These are phyloP conservation scores for Hippasteria phrygiana DNA, from an alignment of 53 echinoderm and acorn worm genomes.

Conservation along the genomic window DNA sequence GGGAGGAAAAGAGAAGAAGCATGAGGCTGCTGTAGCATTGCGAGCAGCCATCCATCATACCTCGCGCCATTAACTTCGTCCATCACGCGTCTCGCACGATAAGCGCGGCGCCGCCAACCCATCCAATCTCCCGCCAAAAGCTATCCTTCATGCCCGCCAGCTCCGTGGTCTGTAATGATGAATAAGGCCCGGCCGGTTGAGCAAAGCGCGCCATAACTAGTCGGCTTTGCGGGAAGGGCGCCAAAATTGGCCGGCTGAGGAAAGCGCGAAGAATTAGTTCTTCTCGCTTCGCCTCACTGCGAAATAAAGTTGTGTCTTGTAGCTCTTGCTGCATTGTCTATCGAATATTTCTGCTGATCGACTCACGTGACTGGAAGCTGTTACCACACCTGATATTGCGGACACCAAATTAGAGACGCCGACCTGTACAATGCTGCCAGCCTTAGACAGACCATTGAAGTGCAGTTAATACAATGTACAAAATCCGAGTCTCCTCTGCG, in stretches of 20 bases:
- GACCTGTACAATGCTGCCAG: too few relatives aligned
- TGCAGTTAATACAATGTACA: too few relatives aligned
- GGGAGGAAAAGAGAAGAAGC: neutral
- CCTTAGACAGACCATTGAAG: too few relatives aligned
- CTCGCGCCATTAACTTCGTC: slow-evolving; percentile 64
- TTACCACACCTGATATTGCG: neutral
- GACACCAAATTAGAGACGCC: too few relatives aligned
- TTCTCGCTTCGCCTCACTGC: neutral
- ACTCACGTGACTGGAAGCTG: too few relatives aligned
- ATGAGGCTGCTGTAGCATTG: slow-evolving; percentile 51
- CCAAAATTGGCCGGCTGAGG: neutral
- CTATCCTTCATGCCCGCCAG: slow-evolving; percentile 63
- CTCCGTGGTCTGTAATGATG: neutral
- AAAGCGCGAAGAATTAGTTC: slow-evolving; percentile 19
- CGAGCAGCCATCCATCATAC: slow-evolving; percentile 57
- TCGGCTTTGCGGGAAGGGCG: slow-evolving; percentile 12
- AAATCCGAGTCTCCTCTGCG: too few relatives aligned
- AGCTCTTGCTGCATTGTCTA: neutral
- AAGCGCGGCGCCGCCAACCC: slow-evolving; percentile 62
- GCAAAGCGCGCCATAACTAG: neutral
- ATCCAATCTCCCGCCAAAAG: slow-evolving; percentile 65
- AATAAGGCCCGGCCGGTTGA: neutral
- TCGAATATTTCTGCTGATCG: neutral
- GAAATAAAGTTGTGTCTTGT: neutral
- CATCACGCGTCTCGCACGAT: slow-evolving; percentile 69